Evolutionary conservation across 2,113 vertebrate species (phyloP), one percentile per base, ranked within the genome.

Genomic region (Tragelaphus imberbis): DNA sequence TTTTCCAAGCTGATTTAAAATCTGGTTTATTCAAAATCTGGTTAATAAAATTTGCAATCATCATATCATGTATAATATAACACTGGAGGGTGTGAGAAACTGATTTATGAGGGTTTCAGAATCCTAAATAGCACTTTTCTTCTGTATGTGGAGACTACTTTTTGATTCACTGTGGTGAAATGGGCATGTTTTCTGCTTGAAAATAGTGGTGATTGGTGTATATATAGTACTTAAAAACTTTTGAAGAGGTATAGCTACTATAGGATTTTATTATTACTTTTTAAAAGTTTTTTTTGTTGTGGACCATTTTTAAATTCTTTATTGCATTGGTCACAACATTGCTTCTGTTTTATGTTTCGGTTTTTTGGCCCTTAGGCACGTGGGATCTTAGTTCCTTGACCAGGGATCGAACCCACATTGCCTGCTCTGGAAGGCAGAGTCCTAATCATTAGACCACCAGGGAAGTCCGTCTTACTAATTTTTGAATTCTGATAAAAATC

Each of bases 1-100:
- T 89, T 87, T 97, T 89, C 47, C 16, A 92, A 80, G 61, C 47
- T 36, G 61, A 65, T 82, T 88, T 90, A 90, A 71, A 88, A 91
- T 84, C 53, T 58, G 16, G 12, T 85, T 61, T 36, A 1, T 92
- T 90, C 75, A 90, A 93, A 87, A 87, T 61, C 14, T n/a, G 59
- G 17, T 81, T 89, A 88, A 33, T 91, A 82, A 88, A 84, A 91
- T 65, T 77, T 91, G 16, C 71, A 55, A 90, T 88, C 84, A 51
- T 63, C 81, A 68, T 90, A 58, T 58, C 36, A 17, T 21, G 21
- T 49, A 10, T 86, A 88, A 75, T 87, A 51, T 40, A 91, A 84
- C 23, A 68, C 33, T 59, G 77, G 84, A 92, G 47, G 15, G n/a
- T 88, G 44, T 56, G 44, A 90, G 56, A 36, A 55, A 44, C 47